phyloP scores from a whole-genome alignment of 2,888 invertebrate species.

The Cartodere bifasciata region DNA sequence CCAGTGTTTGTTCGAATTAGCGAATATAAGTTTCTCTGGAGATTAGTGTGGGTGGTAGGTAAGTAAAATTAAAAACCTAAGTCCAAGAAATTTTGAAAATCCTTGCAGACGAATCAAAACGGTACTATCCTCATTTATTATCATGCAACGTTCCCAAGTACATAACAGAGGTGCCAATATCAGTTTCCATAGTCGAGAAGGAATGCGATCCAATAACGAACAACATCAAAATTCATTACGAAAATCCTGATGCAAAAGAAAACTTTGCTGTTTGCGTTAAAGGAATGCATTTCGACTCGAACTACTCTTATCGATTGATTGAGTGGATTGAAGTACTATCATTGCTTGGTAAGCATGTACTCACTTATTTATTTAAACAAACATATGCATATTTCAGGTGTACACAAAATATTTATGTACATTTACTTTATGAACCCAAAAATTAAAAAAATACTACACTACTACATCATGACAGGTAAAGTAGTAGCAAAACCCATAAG shows the following conservation, averaged over 20 bases:
- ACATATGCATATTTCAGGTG: too few relatives aligned
- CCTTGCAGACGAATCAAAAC: too few relatives aligned
- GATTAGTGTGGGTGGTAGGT: background rate
- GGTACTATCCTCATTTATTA: background rate
- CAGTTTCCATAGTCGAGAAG: background rate
- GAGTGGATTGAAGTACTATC: background rate
- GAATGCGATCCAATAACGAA: background rate
- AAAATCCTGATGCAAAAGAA: background rate
- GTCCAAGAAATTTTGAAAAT: too few relatives aligned
- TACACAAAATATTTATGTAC: too few relatives aligned
- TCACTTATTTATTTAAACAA: too few relatives aligned
- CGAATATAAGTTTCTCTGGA: background rate
- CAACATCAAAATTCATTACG: background rate
- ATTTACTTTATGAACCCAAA: too few relatives aligned
- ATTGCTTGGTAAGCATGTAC: background rate
- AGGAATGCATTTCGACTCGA: background rate
- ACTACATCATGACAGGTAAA: too few relatives aligned
- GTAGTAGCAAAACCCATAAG: too few relatives aligned
- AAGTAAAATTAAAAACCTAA: too few relatives aligned
- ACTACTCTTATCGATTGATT: background rate
- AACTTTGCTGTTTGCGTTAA: constrained; percentile 1
- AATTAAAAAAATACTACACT: too few relatives aligned
- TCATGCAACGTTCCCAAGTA: constrained; percentile 1
- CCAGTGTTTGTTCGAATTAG: background rate
- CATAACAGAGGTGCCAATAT: background rate